Evolutionary conservation across 2,113 vertebrate species (phyloP).

Genomic region (Dasyornis broadbenti): DNA sequence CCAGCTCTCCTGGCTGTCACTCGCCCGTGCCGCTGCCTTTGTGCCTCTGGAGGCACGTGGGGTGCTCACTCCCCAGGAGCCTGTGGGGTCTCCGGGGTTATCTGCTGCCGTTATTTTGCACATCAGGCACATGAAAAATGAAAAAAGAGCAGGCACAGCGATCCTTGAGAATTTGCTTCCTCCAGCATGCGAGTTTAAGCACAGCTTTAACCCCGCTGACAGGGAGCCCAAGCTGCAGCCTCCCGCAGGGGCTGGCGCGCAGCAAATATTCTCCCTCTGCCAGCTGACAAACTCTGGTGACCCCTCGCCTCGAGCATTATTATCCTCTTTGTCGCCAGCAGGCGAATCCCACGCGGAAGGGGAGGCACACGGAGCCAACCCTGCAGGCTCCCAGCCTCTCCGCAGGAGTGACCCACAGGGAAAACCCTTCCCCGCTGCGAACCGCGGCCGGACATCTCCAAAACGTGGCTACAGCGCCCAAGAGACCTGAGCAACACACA

Average conservation of each 20-base stretch:
- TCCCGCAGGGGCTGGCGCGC: not conserved
- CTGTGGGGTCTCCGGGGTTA: not conserved
- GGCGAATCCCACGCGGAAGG: not conserved
- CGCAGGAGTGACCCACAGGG: not conserved
- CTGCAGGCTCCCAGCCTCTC: not conserved
- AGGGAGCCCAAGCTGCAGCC: not conserved
- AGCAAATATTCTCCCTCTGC: not conserved
- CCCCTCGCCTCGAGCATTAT: not conserved
- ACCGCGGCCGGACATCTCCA: fast-evolving
- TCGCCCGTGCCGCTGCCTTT: not conserved
- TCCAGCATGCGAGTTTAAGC: not conserved
- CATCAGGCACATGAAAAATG: not conserved
- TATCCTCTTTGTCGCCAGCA: not conserved
- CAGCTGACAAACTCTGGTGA: not conserved
- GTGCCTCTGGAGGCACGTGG: not conserved
- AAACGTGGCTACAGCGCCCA: fast-evolving
- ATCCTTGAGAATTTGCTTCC: not conserved
- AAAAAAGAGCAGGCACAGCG: not conserved
- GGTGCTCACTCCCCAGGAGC: not conserved
- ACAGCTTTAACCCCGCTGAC: not conserved
- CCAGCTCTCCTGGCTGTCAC: not conserved
- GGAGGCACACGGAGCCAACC: not conserved
- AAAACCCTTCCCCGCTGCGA: fast-evolving
- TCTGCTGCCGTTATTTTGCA: constrained; percentile 2
- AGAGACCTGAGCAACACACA: not conserved